Percentiles rank a stretch among this genome's conserved stretches.
phyloP scores from a whole-genome alignment of 2,113 vertebrate genomes.

The Scytalopus superciliaris region DNA sequence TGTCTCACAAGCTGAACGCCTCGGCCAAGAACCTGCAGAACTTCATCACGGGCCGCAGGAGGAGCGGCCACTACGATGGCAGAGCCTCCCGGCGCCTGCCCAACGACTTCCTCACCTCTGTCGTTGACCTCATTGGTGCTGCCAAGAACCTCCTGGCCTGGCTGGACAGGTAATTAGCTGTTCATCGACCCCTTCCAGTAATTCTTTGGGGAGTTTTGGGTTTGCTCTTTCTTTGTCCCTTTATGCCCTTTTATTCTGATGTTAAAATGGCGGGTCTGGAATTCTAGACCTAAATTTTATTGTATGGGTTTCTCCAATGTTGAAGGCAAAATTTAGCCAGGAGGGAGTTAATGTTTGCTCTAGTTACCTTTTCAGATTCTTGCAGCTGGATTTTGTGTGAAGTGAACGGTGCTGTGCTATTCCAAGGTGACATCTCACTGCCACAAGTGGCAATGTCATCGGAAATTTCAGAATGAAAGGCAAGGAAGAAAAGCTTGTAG shows the following conservation, averaged over 20 bases:
- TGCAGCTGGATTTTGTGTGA: neutral
- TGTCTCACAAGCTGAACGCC: constrained; percentile 89
- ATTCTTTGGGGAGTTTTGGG: neutral
- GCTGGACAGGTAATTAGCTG: constrained; percentile 80
- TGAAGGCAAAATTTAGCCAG: neutral
- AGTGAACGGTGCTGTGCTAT: neutral
- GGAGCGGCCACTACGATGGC: constrained; percentile 87
- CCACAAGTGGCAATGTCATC: no score
- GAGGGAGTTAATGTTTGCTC: neutral
- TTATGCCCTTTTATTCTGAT: neutral
- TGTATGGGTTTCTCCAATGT: neutral
- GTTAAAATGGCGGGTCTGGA: neutral
- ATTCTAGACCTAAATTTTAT: neutral
- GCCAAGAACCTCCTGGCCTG: constrained; percentile 90
- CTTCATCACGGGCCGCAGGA: constrained; percentile 87
- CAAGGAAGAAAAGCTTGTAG: neutral
- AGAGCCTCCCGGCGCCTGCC: constrained; percentile 85
- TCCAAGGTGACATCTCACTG: neutral
- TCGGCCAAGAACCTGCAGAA: constrained; percentile 93
- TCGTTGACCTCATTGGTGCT: constrained; percentile 89
- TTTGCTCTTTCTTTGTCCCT: neutral
- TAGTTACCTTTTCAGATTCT: neutral
- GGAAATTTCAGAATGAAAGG: neutral
- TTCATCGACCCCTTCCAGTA: no score
- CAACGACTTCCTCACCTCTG: constrained; percentile 88